Percentiles rank a stretch among this genome's conserved stretches.
phyloP scores from a whole-genome alignment of 2,888 invertebrate genomes.

The Melanargia galathea region DNA sequence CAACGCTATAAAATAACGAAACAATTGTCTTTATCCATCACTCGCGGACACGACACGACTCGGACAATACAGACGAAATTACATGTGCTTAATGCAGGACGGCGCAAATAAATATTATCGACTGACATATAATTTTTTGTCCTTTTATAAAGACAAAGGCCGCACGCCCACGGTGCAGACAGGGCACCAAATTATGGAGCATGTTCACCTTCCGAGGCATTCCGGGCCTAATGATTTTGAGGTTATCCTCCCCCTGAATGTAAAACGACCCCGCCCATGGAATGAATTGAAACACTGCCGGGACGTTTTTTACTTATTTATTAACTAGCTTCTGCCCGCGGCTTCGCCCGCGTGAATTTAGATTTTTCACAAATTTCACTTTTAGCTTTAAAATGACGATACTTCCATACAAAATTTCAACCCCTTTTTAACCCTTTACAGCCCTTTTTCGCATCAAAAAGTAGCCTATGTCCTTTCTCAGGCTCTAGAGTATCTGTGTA shows the following conservation, averaged over 20 bases:
- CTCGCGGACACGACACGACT: slow-evolving; percentile 61
- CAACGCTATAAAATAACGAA: slow-evolving; percentile 63
- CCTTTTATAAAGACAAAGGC: slow-evolving; percentile 76
- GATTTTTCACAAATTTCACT: too few species aligned
- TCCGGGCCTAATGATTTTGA: slow-evolving; percentile 80
- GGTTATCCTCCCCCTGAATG: slow-evolving; percentile 81
- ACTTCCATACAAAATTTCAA: too few species aligned
- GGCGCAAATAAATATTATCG: slow-evolving; percentile 72
- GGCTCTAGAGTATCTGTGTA: too few species aligned
- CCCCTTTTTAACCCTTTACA: too few species aligned
- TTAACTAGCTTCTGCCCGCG: too few species aligned
- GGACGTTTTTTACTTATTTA: slow-evolving; percentile 67
- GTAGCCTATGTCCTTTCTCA: too few species aligned
- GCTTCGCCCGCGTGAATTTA: too few species aligned
- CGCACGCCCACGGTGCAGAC: slow-evolving; percentile 69
- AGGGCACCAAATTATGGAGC: slow-evolving; percentile 75
- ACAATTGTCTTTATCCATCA: slow-evolving; percentile 63
- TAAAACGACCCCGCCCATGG: slow-evolving; percentile 77
- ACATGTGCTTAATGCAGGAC: slow-evolving; percentile 61
- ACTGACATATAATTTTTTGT: slow-evolving; percentile 66
- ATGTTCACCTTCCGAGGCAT: slow-evolving; percentile 70
- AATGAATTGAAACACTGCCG: slow-evolving; percentile 80
- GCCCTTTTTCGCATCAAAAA: too few species aligned
- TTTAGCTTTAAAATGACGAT: too few species aligned
- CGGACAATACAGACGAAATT: slow-evolving; percentile 68